These are phyloP conservation scores for Arothron firmamentum DNA, from an alignment of 2,113 vertebrate genomes.

Conservation along the genomic window DNA sequence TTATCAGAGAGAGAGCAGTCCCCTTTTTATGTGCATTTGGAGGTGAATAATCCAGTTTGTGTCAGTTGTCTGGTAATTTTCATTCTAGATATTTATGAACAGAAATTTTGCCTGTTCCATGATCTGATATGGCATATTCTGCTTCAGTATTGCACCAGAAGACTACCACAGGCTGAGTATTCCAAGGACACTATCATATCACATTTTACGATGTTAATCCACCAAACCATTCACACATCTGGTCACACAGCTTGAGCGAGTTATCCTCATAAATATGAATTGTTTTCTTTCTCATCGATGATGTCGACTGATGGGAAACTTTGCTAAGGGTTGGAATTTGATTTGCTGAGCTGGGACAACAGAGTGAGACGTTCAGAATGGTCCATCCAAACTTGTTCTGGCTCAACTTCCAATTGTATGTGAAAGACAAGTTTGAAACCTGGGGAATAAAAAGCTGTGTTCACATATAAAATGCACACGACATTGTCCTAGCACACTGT, in stretches of 20 bases:
- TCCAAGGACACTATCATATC: neutral
- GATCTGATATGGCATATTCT: neutral
- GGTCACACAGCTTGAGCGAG: no score
- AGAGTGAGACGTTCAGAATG: neutral
- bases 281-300: neutral
- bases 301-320: neutral
- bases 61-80: no score
- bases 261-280: no score
- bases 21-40: no score
- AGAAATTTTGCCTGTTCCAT: no score
- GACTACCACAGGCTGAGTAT: neutral
- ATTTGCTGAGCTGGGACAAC: neutral
- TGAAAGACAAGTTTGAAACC: constrained; percentile 8
- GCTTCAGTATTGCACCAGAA: neutral
- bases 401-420: constrained; percentile 6
- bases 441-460: neutral
- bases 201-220: no score
- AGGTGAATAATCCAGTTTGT: no score
- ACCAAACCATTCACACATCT: neutral
- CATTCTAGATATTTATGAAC: no score
- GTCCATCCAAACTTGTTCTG: constrained; percentile 27
- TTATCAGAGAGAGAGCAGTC: constrained; percentile 1
- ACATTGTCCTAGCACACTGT: constrained; percentile 1
- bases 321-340: neutral
- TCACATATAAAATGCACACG: neutral